phyloP scores from a whole-genome alignment of 2,113 vertebrate genomes.

The Takifugu bimaculatus region DNA sequence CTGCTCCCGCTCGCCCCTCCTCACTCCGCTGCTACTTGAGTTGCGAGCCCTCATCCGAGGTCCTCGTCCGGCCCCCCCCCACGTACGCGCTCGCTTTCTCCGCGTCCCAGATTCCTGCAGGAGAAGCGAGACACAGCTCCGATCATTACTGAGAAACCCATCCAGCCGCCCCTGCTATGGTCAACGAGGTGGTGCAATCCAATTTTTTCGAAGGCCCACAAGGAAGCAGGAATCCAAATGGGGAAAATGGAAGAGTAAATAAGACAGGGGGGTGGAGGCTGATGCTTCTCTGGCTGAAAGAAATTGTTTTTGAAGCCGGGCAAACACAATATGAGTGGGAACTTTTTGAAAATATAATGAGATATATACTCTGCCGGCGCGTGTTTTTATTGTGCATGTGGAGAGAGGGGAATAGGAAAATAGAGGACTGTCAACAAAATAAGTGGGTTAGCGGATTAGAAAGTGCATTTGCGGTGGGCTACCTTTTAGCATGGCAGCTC shows the following conservation, averaged over 20 bases:
- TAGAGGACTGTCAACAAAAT: constrained; percentile 37
- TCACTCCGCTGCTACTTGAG: constrained; percentile 72
- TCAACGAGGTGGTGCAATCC: constrained; percentile 47
- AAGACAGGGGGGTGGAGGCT: constrained; percentile 30
- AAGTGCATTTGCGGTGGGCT: constrained; percentile 25
- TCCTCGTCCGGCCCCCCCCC: constrained; percentile 70
- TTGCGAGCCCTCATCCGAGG: constrained; percentile 65
- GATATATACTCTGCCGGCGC: constrained; percentile 40
- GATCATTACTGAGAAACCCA: constrained; percentile 54
- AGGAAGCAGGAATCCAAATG: constrained; percentile 49
- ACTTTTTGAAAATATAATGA: constrained; percentile 57
- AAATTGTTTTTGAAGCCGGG: constrained; percentile 58
- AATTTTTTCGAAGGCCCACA: constrained; percentile 53
- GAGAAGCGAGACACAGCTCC: constrained; percentile 25
- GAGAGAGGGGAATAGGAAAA: constrained; percentile 35
- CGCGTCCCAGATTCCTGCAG: constrained; percentile 72
- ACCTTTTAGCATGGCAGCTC: constrained; percentile 7
- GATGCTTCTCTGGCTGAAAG: constrained; percentile 32
- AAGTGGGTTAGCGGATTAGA: constrained; percentile 36
- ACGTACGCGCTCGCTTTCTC: constrained; percentile 60
- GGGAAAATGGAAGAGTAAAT: constrained; percentile 59
- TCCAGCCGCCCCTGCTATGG: constrained; percentile 33
- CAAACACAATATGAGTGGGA: constrained; percentile 51
- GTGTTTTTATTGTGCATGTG: constrained; percentile 18
- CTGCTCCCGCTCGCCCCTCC: constrained; percentile 70